Conservation (phyloP, 1,140 invertebrate genomes). For the Cyclargus thomasi region DNA sequence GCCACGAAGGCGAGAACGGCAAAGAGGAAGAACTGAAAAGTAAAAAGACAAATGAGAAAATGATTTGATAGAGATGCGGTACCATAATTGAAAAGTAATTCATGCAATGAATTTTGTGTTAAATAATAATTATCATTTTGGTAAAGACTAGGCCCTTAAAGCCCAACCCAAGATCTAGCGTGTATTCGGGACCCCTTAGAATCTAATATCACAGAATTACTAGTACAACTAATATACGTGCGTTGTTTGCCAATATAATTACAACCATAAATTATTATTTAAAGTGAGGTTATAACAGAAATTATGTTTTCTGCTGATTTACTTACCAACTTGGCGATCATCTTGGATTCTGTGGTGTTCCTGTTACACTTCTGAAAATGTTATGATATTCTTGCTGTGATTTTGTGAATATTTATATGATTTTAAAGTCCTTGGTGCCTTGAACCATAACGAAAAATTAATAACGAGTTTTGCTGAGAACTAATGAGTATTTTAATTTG, state of each 20-base stretch:
- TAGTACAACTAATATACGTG: no score
- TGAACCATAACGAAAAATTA: conserved; percentile 3
- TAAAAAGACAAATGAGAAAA: not conserved
- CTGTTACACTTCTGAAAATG: not conserved
- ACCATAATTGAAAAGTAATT: no score
- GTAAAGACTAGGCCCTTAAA: no score
- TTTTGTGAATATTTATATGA: conserved; percentile 12
- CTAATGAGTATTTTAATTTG: not conserved
- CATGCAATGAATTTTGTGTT: no score
- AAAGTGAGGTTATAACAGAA: no score
- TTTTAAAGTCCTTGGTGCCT: conserved; percentile 8
- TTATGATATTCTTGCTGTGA: not conserved
- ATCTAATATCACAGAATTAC: no score
- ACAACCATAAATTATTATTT: no score
- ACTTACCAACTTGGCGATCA: conserved; percentile 9
- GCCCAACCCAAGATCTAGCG: no score
- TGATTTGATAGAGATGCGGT: no score
- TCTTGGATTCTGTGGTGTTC: not conserved
- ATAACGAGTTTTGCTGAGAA: conserved; percentile 1
- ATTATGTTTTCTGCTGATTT: not conserved
- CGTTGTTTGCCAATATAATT: no score
- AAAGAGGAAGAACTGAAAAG: not conserved
- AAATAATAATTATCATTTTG: no score
- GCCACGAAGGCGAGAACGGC: not conserved
- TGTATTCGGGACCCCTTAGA: no score